Base-by-base conservation (phyloP, 2,797 vertebrate genomes). In the Diplodus puntazzo region DNA sequence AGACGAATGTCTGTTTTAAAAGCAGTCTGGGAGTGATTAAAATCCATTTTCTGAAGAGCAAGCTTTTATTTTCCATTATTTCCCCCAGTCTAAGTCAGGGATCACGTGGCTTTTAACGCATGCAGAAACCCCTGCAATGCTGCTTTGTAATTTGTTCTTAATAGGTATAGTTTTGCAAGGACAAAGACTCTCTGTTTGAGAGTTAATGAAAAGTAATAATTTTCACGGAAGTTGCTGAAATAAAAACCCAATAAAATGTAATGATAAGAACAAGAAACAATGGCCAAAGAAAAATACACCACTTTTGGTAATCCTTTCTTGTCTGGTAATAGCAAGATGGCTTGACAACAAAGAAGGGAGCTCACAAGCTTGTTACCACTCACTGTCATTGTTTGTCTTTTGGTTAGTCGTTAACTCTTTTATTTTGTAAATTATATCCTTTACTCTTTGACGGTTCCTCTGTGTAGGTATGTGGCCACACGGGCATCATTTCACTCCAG, bases 41-140 rank as follows among this genome's bases (percentile, higher is more conserved):
- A 82, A 75, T 57, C 30, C 39, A 67, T 85, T 62, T 73, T 30
- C 52, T 66, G 8, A 43, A 52, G 39, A 65, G 42, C 50, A 34
- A 68, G 74, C 30, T 21, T 73, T 81, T 72, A 75, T 82, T 86
- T 87, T 69, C 63, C 30, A 69, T 61, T 67, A 59, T 20, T 72
- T 81, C 20, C 52, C 75, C 42, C 58, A 23, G 48, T 64, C 57
- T 58, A 63, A 63, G 52, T 74, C 69, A 74, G 49, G 27, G 66
- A 79, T 78, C 49, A 70, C 69, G 69, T 55, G 27, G 45, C 71
- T 81, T 80, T 82, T 63, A 81, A 67, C 46, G 64, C 63, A 80
- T 48, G 58, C 58, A 83, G 43, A 57, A 59, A 69, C 13, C 55
- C 34, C 52, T 77, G 67, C 67, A 52, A 55, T 71, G 48, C 27